These are phyloP conservation scores for Lophura nycthemera DNA, from an alignment of 2,113 vertebrate genomes.

Conservation along the genomic window DNA sequence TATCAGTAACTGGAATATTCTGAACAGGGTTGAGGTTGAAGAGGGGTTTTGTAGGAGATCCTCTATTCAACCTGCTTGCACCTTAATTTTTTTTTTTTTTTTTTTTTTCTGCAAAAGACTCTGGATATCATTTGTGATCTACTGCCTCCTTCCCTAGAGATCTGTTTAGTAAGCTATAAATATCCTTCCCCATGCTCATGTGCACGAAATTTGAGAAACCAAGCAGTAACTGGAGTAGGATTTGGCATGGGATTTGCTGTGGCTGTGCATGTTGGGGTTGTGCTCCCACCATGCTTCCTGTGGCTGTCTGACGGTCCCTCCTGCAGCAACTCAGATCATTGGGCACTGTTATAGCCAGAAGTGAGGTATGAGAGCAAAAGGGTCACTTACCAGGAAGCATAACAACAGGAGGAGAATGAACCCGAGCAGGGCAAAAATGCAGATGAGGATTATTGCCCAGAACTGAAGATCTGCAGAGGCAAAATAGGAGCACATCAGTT, in stretches of 20 bases:
- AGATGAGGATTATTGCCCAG: conserved; percentile 82
- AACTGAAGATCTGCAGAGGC: conserved; percentile 71
- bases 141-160: background rate
- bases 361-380: background rate
- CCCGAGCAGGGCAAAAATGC: conserved; percentile 70
- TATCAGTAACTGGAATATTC: background rate
- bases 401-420: conserved; percentile 68
- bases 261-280: rapidly evolving
- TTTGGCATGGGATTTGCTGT: background rate
- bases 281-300: background rate
- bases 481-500: background rate
- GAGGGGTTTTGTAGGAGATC: background rate
- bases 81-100: background rate
- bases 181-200: background rate
- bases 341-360: too few relatives aligned
- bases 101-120: background rate
- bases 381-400: conserved; percentile 76
- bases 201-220: background rate
- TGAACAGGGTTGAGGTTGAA: background rate
- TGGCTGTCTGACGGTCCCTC: background rate
- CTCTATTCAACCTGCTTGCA: background rate
- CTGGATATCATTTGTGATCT: background rate
- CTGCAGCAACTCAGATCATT: background rate
- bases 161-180: background rate
- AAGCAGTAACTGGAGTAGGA: background rate